A percentile compares a stretch with the other conserved stretches of the same genome.
Conservation (phyloP, 2,113 vertebrate species). For the Gambusia holbrooki region DNA sequence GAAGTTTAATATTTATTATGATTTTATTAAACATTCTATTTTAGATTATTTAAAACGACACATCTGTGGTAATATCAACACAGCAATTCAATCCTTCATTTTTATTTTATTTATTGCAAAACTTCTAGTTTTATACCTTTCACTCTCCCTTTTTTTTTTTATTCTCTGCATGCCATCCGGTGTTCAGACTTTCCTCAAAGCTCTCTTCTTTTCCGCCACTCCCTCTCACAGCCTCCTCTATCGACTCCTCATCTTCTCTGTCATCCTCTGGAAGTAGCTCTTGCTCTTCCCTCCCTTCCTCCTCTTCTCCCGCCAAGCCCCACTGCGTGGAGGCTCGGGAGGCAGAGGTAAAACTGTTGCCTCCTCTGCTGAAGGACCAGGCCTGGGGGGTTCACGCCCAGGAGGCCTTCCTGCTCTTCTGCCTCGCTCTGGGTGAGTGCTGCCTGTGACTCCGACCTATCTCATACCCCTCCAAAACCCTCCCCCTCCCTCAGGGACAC, state of each 20-base stretch:
- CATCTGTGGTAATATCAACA: conserved; percentile 38
- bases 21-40: conserved; percentile 42
- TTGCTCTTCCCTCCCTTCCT: conserved; percentile 77
- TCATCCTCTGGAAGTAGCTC: conserved; percentile 83
- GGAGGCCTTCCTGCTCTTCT: conserved; percentile 92
- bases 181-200: conserved; percentile 77
- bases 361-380: conserved; percentile 95
- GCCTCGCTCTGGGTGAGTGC: conserved; percentile 94
- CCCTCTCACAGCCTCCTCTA: conserved; percentile 80
- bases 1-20: conserved; percentile 39
- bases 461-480: background rate
- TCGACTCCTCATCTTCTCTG: conserved; percentile 85
- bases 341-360: conserved; percentile 85
- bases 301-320: conserved; percentile 80
- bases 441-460: conserved; percentile 53
- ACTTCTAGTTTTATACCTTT: conserved; percentile 13
- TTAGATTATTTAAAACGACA: conserved; percentile 67
- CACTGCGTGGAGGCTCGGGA: conserved; percentile 75
- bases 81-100: conserved; percentile 13
- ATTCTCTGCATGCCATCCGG: conserved; percentile 54
- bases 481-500: background rate
- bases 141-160: background rate
- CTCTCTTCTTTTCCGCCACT: conserved; percentile 64
- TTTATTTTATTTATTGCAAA: conserved; percentile 55
- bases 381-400: conserved; percentile 85